These are phyloP conservation scores for Andinoacara biseriatus DNA, from an alignment of 2,113 vertebrate species.

Conservation along the genomic window DNA sequence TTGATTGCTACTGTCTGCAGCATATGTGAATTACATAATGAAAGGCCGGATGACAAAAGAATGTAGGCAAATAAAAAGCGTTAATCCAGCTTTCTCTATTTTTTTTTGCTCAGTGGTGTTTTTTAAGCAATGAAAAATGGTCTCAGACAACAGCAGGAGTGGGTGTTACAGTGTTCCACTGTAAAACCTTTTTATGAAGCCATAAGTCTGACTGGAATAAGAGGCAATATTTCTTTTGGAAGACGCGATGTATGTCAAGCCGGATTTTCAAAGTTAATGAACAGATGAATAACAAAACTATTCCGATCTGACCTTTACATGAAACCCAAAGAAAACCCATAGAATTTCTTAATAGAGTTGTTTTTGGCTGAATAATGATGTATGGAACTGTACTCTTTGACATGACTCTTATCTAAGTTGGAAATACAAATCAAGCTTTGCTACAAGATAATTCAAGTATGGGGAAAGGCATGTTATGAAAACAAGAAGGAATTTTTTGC, in stretches of 20 bases:
- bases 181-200: constrained; percentile 75
- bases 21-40: constrained; percentile 48
- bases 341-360: constrained; percentile 2
- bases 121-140: constrained; percentile 45
- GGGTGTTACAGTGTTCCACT: constrained; percentile 60
- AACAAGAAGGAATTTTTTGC: constrained; percentile 31
- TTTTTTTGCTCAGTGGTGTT: constrained; percentile 30
- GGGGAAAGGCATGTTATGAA: constrained; percentile 24
- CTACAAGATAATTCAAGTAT: background rate
- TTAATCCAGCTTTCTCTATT: constrained; percentile 12
- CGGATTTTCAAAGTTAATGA: constrained; percentile 65
- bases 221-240: constrained; percentile 66
- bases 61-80: constrained; percentile 5
- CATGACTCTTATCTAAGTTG: background rate
- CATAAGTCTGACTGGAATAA: constrained; percentile 66
- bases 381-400: background rate
- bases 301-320: constrained; percentile 45
- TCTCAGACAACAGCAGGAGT: constrained; percentile 49
- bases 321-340: constrained; percentile 16
- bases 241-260: constrained; percentile 52
- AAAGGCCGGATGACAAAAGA: constrained; percentile 9
- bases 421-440: background rate
- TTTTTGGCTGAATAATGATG: constrained; percentile 2
- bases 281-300: constrained; percentile 61
- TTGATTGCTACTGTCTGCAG: constrained; percentile 26